phyloP scores from a whole-genome alignment of 2,888 invertebrate species.

The Nomada ferruginata region DNA sequence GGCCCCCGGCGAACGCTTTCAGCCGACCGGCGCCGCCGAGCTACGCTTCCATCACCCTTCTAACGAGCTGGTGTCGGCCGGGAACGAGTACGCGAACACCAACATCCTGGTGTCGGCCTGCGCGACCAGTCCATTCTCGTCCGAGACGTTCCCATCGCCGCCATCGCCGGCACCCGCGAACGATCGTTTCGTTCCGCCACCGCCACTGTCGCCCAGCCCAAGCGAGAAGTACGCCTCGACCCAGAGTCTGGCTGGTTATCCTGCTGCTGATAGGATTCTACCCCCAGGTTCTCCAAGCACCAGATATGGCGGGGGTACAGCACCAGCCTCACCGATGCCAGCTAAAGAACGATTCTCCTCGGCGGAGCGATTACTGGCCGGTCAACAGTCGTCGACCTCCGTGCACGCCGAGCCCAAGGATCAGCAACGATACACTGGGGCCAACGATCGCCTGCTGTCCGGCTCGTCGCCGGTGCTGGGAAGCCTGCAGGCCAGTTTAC shows the following conservation, averaged over 20 bases:
- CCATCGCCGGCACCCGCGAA: conserved; percentile 86
- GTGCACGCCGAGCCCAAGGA: conserved; percentile 73
- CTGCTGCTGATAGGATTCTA: conserved; percentile 77
- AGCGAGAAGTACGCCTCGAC: conserved; percentile 83
- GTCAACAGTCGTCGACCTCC: conserved; percentile 68
- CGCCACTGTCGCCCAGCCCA: conserved; percentile 87
- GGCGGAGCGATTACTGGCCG: conserved; percentile 86
- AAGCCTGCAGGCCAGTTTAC: conserved; percentile 68
- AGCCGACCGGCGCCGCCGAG: conserved; percentile 50
- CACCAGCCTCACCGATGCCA: conserved; percentile 79
- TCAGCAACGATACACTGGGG: conserved; percentile 76
- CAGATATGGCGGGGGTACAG: conserved; percentile 76
- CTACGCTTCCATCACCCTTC: conserved; percentile 59
- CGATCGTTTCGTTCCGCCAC: conserved; percentile 87
- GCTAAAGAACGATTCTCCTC: conserved; percentile 82
- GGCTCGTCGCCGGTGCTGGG: conserved; percentile 82
- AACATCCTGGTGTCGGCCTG: conserved; percentile 67
- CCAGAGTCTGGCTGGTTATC: conserved; percentile 80
- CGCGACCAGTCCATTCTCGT: conserved; percentile 82
- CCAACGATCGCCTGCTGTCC: conserved; percentile 77
- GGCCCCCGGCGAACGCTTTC: conserved; percentile 70
- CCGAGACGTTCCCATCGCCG: conserved; percentile 86
- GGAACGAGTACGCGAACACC: conserved; percentile 73
- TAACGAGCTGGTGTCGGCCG: conserved; percentile 56
- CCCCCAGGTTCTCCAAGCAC: conserved; percentile 77